Evolutionary conservation across 2,888 invertebrate genomes (phyloP).

Genomic region (Limnephilus marmoratus): DNA sequence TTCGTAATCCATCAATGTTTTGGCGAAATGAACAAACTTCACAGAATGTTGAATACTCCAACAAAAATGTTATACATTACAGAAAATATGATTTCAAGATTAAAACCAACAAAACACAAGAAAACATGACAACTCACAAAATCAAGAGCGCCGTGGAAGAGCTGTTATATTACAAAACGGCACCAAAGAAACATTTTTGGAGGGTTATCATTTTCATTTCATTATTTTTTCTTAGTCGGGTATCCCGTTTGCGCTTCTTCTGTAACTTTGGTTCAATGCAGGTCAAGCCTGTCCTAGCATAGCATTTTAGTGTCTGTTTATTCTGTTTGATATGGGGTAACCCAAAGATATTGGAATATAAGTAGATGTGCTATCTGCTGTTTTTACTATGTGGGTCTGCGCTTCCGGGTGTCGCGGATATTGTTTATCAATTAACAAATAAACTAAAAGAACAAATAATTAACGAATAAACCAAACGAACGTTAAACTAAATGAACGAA

Average conservation of each 20-base stretch:
- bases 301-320: background rate
- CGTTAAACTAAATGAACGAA: no score
- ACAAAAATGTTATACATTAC: background rate
- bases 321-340: background rate
- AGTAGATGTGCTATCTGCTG: no score
- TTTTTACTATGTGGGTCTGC: no score
- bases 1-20: background rate
- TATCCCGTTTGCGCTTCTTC: background rate
- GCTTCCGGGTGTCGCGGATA: no score
- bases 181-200: background rate
- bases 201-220: background rate
- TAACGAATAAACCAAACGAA: no score
- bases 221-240: background rate
- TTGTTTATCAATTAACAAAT: no score
- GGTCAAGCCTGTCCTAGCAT: background rate
- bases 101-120: background rate
- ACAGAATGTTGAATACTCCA: background rate
- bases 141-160: background rate
- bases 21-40: background rate
- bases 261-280: background rate
- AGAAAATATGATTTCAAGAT: background rate
- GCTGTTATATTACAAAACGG: background rate
- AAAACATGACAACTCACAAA: background rate
- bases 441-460: no score
- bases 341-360: no score